phyloP scores from a whole-genome alignment of 2,888 invertebrate genomes.

The Ischnura elegans region DNA sequence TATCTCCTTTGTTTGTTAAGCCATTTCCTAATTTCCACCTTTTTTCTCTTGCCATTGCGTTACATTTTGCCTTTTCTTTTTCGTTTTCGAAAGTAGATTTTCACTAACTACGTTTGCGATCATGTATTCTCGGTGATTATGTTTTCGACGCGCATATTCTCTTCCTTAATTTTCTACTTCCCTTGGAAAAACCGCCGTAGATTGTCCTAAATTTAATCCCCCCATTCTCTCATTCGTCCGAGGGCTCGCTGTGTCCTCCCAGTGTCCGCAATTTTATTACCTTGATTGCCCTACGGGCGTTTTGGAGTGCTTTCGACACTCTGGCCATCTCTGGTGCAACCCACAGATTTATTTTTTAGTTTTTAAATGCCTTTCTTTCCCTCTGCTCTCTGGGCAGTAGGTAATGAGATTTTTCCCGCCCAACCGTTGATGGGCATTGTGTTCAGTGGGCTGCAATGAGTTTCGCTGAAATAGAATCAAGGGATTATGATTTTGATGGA shows the following conservation, averaged over 20 bases:
- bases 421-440: background rate
- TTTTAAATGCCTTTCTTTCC: background rate
- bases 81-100: background rate
- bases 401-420: background rate
- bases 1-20: background rate
- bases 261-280: background rate
- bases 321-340: background rate
- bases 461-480: background rate
- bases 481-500: slow-evolving; percentile 8
- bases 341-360: background rate
- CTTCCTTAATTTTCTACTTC: background rate
- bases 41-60: background rate
- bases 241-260: background rate
- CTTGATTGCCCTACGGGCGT: background rate
- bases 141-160: background rate
- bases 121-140: background rate
- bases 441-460: background rate
- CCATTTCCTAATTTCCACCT: background rate
- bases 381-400: background rate
- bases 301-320: background rate
- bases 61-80: background rate
- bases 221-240: background rate
- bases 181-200: background rate
- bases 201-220: background rate
- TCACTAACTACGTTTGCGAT: background rate